phyloP scores from a whole-genome alignment of 2,113 vertebrate genomes.

The Centropus bengalensis region DNA sequence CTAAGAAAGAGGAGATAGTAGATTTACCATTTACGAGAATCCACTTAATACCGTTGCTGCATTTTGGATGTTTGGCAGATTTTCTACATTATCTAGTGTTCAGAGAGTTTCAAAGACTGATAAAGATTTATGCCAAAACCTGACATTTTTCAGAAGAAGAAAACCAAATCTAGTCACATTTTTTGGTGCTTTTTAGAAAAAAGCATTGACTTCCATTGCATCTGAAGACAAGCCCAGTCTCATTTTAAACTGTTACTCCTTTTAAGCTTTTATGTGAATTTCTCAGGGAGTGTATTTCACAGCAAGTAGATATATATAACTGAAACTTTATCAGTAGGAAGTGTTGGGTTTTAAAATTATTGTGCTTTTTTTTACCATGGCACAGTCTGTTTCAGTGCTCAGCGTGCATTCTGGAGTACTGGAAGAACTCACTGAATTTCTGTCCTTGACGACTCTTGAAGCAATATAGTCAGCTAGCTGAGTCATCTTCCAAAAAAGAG shows the following conservation, averaged over 20 bases:
- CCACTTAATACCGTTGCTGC: neutral
- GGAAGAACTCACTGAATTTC: neutral
- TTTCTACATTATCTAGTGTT: neutral
- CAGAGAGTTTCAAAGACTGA: neutral
- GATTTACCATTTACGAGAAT: neutral
- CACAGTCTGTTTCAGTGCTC: neutral
- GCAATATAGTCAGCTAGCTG: neutral
- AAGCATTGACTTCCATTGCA: neutral
- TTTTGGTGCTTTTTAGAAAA: neutral
- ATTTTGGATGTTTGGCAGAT: neutral
- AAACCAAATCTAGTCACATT: neutral
- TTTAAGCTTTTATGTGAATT: neutral
- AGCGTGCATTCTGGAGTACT: neutral
- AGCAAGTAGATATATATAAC: neutral
- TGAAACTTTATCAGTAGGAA: neutral
- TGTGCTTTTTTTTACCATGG: neutral
- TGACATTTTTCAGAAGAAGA: neutral
- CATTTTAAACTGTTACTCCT: neutral
- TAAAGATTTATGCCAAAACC: neutral
- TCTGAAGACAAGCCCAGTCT: neutral
- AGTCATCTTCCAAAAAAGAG: neutral
- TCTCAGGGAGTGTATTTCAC: neutral
- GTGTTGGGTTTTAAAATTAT: neutral
- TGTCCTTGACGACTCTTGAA: neutral
- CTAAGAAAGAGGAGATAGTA: neutral